Evolutionary conservation across 2,888 invertebrate genomes (phyloP), one percentile per base, ranked within the genome.

Genomic region (Altica lythri): DNA sequence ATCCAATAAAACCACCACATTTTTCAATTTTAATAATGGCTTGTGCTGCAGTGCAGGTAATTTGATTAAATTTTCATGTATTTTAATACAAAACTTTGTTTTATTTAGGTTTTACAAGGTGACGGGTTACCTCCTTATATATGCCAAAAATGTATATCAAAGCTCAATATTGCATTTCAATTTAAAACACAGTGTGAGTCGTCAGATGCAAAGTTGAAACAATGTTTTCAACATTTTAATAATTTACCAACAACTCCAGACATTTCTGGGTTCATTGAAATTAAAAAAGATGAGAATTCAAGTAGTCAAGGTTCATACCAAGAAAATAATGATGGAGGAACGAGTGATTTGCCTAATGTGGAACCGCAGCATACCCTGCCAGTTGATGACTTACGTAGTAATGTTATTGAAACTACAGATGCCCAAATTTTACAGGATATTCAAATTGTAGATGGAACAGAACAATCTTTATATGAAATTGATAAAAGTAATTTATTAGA

Each of bases 21-120:
- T 76, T 77, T 62, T 75, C 77, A 5, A 70, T 75, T 50, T 63
- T 77, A 56, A 75, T 77, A 40, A 77, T 76, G 75, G 74, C 76
- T 55, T 77, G 77, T 66, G 75, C 77, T 45, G 68, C 74, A 40
- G 75, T 77, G 2, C 74, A 77, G 72, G 77, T 77, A 71, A 69
- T 29, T 38, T 35, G 1, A 29, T 19, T 49, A 16, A 25, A 12
- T 48, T 29, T 45, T 46, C 13, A 30, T 18, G 2, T 38, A 14
- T n/a, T n/a, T n/a, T n/a, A n/a, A n/a, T 52, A 49, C 25, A 46
- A 14, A 38, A 25, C 43, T 40, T 35, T 50, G 9, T 25, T 32
- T 72, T 72, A 29, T 40, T 57, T 57, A 77, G 77, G 73, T 77
- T 19, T 49, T 69, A 37, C 73, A 76, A 67, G 73, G 72, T 19